Evolutionary conservation across 2,797 vertebrate genomes (phyloP), one percentile per base, ranked within the genome.

Genomic region (Gymnothorax reevesii): DNA sequence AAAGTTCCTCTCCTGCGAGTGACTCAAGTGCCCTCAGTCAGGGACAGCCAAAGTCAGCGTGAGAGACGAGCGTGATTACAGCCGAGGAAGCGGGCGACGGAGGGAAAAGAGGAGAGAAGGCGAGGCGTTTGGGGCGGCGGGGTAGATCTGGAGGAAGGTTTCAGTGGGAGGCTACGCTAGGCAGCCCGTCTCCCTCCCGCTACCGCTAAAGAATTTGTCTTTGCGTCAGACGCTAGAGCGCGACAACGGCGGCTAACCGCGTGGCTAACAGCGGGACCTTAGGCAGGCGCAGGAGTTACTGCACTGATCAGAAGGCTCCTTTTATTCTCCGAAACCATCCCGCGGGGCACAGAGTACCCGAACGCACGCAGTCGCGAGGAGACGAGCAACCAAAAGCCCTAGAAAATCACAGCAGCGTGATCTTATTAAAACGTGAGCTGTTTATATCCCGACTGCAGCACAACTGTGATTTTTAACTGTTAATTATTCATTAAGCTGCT

Each of bases 1-100:
- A 96, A 96, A 95, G 91, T 94, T 95, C 94, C 87, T 90, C 89
- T 88, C 84, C 92, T 91, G 89, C 91, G 92, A 92, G 92, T 95
- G 95, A 95, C 94, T 93, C 88, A 69, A 88, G 84, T 90, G 75
- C 84, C 55, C 33, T 42, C 88, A 90, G 90, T 85, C 83, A 89
- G 92, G 93, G 93, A 94, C 93, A 93, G 85, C 84, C 79, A 86
- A 85, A 91, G 90, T 86, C 89, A 90, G 86, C 88, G 86, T 89
- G 89, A 90, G 86, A 84, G 89, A 90, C 87, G 59, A 88, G 88
- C 89, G 79, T 75, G 57, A 88, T 88, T 87, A 90, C 88, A 92
- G 59, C 82, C 87, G 89, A 66, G 86, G 79, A 86, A 88, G 89
- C 57, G 20, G 57, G 33, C 33, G 33, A 42, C 2, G 33, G 88